Percentiles rank a stretch among this genome's conserved stretches.
These are phyloP conservation scores for Botrylloides violaceus DNA, from an alignment of 23 tunicate species.

Conservation along the genomic window DNA sequence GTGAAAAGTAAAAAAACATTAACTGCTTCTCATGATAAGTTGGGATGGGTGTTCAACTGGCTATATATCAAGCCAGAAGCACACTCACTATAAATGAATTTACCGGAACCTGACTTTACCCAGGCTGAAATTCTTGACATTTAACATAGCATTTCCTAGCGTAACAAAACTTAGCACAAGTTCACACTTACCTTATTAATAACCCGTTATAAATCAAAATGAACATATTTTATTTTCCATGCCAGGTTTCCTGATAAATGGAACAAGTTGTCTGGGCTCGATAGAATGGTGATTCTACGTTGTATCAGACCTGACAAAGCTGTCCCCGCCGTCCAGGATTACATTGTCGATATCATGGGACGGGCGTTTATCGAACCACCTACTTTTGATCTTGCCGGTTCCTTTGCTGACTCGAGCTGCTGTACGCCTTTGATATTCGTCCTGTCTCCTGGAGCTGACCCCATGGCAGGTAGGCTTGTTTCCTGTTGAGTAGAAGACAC, in stretches of 20 bases:
- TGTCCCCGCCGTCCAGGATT: slow-evolving; percentile 87
- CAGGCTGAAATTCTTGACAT: too few species aligned
- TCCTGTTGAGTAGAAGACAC: neutral
- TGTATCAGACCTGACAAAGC: slow-evolving; percentile 91
- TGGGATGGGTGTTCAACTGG: too few species aligned
- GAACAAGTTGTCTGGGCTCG: slow-evolving; percentile 64
- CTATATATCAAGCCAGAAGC: too few species aligned
- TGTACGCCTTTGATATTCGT: slow-evolving; percentile 86
- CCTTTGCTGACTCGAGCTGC: slow-evolving; percentile 77
- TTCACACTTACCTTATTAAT: too few species aligned
- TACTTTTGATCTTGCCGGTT: slow-evolving; percentile 91
- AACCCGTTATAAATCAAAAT: too few species aligned
- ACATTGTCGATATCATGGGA: slow-evolving; percentile 82
- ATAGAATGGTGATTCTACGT: slow-evolving; percentile 77
- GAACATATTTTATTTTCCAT: too few species aligned
- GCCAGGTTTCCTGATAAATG: slow-evolving; percentile 77
- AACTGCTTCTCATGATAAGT: too few species aligned
- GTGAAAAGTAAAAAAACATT: slow-evolving; percentile 38
- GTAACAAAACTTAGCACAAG: too few species aligned
- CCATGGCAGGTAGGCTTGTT: slow-evolving; percentile 75
- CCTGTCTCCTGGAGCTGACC: slow-evolving; percentile 99
- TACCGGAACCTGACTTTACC: too few species aligned
- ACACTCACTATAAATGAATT: too few species aligned
- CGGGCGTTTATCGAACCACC: slow-evolving; percentile 90
- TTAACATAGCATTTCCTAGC: too few species aligned